These are phyloP conservation scores for Dendrolimus punctatus DNA, from an alignment of 1,140 invertebrate species.

Conservation along the genomic window DNA sequence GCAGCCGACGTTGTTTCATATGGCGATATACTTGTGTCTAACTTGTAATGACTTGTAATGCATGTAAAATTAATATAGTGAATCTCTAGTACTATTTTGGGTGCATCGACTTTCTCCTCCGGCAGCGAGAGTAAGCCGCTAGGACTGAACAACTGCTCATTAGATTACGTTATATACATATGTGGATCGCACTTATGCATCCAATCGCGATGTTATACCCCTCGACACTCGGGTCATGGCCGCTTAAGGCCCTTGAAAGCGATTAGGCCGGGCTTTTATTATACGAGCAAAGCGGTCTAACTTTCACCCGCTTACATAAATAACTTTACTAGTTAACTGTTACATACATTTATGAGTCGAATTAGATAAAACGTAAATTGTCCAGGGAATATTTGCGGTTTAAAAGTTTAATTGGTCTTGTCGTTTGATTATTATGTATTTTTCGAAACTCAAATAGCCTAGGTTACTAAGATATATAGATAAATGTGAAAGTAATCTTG, in stretches of 20 bases:
- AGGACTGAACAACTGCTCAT: constrained; percentile 32
- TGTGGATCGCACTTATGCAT: constrained; percentile 26
- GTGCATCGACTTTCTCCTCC: too few relatives aligned
- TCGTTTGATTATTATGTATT: too few relatives aligned
- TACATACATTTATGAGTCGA: background rate
- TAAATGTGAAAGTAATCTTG: too few relatives aligned
- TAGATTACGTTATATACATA: constrained; percentile 28
- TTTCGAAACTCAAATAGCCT: too few relatives aligned
- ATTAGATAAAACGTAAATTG: background rate
- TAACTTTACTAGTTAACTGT: background rate
- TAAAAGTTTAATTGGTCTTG: too few relatives aligned
- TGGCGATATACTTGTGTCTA: too few relatives aligned
- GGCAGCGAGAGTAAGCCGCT: background rate
- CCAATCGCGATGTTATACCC: constrained; percentile 30
- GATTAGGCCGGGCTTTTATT: constrained; percentile 43
- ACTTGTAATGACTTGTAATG: too few relatives aligned
- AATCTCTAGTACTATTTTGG: too few relatives aligned
- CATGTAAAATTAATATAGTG: too few relatives aligned
- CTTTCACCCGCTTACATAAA: constrained; percentile 2
- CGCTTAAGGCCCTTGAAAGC: constrained; percentile 67
- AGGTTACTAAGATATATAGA: too few relatives aligned
- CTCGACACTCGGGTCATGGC: constrained; percentile 55
- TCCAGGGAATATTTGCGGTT: too few relatives aligned
- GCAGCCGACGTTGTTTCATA: too few relatives aligned
- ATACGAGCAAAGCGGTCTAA: constrained; percentile 35